A percentile compares a stretch with the other conserved stretches of the same genome.
Evolutionary conservation across 2,113 vertebrate species (phyloP).

Genomic region (Pleuronectes platessa): DNA sequence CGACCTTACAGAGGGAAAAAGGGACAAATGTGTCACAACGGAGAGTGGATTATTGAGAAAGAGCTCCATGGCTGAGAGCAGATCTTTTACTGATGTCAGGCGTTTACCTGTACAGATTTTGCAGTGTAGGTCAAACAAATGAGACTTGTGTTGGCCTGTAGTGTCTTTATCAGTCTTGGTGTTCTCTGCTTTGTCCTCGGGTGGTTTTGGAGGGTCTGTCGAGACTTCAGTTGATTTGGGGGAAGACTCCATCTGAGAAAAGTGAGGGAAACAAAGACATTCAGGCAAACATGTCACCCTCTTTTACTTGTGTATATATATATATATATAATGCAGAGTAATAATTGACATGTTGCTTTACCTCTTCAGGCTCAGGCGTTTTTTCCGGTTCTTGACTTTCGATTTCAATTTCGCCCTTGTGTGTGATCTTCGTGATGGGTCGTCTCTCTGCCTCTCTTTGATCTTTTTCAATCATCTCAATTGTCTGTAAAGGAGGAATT

Average conservation of each 20-base stretch:
- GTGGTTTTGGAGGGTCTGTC: constrained; percentile 78
- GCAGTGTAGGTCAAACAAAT: constrained; percentile 97
- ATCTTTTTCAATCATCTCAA: constrained; percentile 99
- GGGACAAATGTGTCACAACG: background rate
- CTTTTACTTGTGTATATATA: background rate
- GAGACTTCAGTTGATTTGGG: constrained; percentile 84
- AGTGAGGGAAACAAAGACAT: background rate
- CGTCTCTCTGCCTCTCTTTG: constrained; percentile 95
- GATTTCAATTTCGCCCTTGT: constrained; percentile 99
- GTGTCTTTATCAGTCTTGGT: constrained; percentile 85
- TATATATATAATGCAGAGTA: background rate
- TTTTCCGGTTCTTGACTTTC: constrained; percentile 95
- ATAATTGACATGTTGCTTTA: constrained; percentile 34
- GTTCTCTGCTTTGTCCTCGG: constrained; percentile 83
- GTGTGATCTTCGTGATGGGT: constrained; percentile 98
- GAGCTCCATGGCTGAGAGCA: background rate
- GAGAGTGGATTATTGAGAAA: background rate
- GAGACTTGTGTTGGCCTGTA: constrained; percentile 93
- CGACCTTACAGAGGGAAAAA: constrained; percentile 82
- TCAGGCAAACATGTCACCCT: background rate
- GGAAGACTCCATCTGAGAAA: constrained; percentile 78
- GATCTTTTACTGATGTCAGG: background rate
- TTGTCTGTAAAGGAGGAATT: constrained; percentile 83
- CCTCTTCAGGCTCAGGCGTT: constrained; percentile 87
- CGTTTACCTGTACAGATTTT: constrained; percentile 97